Conservation (phyloP, 2,113 vertebrate genomes). For the Phoenicopterus ruber region DNA sequence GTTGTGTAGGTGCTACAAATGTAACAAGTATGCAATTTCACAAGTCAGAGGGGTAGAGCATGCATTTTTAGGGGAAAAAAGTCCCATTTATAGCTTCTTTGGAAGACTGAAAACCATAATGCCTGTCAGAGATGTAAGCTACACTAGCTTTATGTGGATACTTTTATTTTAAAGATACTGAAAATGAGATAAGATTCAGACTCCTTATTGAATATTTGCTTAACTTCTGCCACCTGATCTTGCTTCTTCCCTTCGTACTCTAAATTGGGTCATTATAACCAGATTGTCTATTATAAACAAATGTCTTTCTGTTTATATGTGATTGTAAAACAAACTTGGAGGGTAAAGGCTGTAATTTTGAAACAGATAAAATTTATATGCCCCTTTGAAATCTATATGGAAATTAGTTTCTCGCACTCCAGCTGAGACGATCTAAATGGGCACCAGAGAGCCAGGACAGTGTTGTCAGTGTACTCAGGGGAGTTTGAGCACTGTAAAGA, state of each 20-base stretch:
- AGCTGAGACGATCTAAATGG: not conserved
- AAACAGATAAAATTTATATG: not conserved
- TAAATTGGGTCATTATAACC: conserved; percentile 28
- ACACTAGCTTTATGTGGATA: not conserved
- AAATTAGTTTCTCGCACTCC: conserved; percentile 32
- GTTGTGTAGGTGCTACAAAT: not conserved
- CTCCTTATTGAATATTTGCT: not conserved
- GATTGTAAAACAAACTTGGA: conserved; percentile 39
- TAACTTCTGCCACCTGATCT: not conserved
- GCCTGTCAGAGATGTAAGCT: not conserved
- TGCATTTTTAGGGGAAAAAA: not conserved
- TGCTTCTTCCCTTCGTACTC: not conserved
- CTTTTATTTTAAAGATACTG: conserved; percentile 15
- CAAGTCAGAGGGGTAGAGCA: not conserved
- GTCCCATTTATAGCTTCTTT: not conserved
- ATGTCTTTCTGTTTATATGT: conserved; percentile 30
- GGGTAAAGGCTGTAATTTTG: conserved; percentile 32
- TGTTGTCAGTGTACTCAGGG: not conserved
- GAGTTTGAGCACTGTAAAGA: conserved; percentile 11
- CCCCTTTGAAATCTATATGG: not conserved
- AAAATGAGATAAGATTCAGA: conserved; percentile 32
- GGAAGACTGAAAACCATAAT: not conserved
- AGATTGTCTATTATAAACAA: conserved; percentile 25
- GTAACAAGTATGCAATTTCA: not conserved
- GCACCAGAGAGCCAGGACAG: not conserved